These are phyloP conservation scores for Petrolisthes manimaculis DNA, from an alignment of 2,888 invertebrate species.

Conservation along the genomic window DNA sequence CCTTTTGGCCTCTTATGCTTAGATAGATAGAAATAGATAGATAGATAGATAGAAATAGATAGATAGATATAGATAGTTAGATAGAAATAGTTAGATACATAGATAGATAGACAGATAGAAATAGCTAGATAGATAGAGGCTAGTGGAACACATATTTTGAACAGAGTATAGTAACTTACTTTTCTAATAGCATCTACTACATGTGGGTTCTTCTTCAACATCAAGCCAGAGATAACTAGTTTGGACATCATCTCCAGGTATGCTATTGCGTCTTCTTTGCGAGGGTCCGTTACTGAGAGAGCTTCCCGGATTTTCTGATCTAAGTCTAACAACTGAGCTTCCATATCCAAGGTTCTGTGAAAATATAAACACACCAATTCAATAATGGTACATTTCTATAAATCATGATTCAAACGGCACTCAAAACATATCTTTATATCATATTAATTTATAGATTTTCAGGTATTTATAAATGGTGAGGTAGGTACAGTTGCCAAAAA, in stretches of 20 bases:
- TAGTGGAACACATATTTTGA: too few relatives aligned
- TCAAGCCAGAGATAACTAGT: constrained; percentile 63
- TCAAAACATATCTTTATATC: too few relatives aligned
- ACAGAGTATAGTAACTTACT: constrained; percentile 30
- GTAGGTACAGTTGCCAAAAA: too few relatives aligned
- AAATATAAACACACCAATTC: background rate
- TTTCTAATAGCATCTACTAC: constrained; percentile 65
- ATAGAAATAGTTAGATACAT: too few relatives aligned
- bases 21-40: too few relatives aligned
- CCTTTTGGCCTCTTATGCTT: too few relatives aligned
- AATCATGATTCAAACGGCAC: too few relatives aligned
- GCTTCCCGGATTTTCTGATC: constrained; percentile 65
- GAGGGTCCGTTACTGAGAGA: constrained; percentile 61
- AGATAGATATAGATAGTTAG: too few relatives aligned
- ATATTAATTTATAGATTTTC: too few relatives aligned
- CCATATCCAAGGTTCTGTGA: constrained; percentile 64
- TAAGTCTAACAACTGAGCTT: constrained; percentile 62
- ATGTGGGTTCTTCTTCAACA: constrained; percentile 66
- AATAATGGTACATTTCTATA: too few relatives aligned
- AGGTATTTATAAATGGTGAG: too few relatives aligned
- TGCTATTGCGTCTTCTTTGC: constrained; percentile 59
- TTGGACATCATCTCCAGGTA: constrained; percentile 64
- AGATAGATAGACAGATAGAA: background rate
- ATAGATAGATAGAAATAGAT: too few relatives aligned
- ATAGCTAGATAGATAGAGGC: background rate